phyloP scores from a whole-genome alignment of 2,113 vertebrate species.

The Miniopterus natalensis region DNA sequence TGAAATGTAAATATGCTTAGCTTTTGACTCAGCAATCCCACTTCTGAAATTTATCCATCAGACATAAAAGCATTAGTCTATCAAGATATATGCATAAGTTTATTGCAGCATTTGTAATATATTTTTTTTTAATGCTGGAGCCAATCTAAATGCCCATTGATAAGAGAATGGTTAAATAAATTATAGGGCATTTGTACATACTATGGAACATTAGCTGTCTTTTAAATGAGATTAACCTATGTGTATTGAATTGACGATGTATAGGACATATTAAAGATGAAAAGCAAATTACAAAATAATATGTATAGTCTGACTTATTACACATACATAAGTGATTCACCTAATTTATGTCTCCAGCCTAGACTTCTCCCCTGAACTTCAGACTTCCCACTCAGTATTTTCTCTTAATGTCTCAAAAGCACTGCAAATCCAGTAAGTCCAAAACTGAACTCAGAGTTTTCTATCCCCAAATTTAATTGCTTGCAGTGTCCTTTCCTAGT shows the following conservation, averaged over 20 bases:
- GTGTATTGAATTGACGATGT: not conserved
- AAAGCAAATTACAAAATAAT: constrained; percentile 38
- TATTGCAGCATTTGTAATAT: constrained; percentile 10
- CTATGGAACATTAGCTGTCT: not conserved
- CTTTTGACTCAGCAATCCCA: not conserved
- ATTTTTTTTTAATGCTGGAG: not conserved
- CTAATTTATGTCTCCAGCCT: constrained; percentile 1
- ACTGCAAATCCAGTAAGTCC: not conserved
- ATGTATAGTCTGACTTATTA: not conserved
- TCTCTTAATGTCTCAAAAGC: constrained; percentile 47
- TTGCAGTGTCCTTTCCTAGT: not conserved
- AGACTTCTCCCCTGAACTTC: constrained; percentile 38
- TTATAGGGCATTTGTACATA: not conserved
- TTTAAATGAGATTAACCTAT: constrained; percentile 29
- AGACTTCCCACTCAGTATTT: constrained; percentile 28
- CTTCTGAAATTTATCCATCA: not conserved
- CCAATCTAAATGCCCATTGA: not conserved
- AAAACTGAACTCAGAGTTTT: constrained; percentile 46
- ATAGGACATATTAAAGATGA: constrained; percentile 1
- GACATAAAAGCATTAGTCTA: not conserved
- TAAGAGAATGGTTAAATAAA: constrained; percentile 35
- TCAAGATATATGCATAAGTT: not conserved
- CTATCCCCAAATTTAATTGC: not conserved
- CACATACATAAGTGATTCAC: constrained; percentile 22
- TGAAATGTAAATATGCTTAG: constrained; percentile 36